Evolutionary conservation across 2,888 invertebrate species (phyloP).

Genomic region (Cryptocephalus primarius): DNA sequence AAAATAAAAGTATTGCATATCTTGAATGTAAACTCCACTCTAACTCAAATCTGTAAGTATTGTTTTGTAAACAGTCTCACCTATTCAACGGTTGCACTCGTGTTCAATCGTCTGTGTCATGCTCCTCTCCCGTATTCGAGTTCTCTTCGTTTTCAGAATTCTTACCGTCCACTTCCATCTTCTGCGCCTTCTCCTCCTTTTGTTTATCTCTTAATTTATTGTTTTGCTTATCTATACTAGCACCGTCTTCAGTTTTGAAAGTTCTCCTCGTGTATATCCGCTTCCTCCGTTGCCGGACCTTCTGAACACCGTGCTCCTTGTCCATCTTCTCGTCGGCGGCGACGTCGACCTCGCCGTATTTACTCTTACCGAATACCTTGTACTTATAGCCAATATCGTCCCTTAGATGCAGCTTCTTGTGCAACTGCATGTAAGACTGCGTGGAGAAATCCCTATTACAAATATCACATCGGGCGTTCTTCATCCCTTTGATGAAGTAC

Average conservation of each 20-base stretch:
- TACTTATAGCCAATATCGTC: constrained; percentile 29
- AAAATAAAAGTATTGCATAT: no score
- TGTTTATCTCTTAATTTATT: not conserved
- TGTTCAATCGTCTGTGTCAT: constrained; percentile 1
- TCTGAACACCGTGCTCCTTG: constrained; percentile 3
- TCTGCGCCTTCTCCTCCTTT: constrained; percentile 8
- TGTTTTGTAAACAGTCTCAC: constrained; percentile 4
- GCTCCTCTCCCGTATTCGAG: constrained; percentile 8
- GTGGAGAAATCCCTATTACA: constrained; percentile 34
- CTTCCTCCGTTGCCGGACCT: constrained; percentile 2
- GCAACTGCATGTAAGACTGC: constrained; percentile 31
- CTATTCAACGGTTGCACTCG: not conserved
- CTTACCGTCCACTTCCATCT: constrained; percentile 7
- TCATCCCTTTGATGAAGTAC: constrained; percentile 34
- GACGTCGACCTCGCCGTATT: constrained; percentile 17
- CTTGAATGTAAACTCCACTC: no score
- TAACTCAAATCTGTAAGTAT: no score
- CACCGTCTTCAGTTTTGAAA: constrained; percentile 2
- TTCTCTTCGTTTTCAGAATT: constrained; percentile 7
- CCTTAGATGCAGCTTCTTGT: constrained; percentile 30
- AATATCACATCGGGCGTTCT: constrained; percentile 33
- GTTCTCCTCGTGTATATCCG: constrained; percentile 2
- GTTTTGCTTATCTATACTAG: not conserved
- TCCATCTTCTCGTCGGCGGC: constrained; percentile 7
- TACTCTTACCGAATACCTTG: constrained; percentile 28